phyloP scores from a whole-genome alignment of 37 sponge, comb jelly and placozoan genomes.

The Chondrilla cf. caribensis region DNA sequence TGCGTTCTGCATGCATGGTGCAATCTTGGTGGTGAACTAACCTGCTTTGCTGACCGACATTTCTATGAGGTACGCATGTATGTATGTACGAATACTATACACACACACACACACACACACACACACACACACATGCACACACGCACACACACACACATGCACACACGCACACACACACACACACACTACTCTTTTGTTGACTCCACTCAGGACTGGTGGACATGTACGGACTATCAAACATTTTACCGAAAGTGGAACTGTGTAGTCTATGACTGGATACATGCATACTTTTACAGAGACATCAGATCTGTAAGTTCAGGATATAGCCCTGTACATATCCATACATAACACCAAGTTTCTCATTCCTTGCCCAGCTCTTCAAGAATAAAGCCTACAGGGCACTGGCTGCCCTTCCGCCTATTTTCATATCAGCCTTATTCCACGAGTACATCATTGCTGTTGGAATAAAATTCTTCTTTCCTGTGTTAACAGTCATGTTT shows the following conservation, averaged over 20 bases:
- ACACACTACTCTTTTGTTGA: not conserved
- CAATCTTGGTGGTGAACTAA: slow-evolving; percentile 75
- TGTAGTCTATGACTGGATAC: slow-evolving; percentile 87
- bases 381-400: slow-evolving; percentile 39
- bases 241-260: slow-evolving; percentile 92
- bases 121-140: too few relatives aligned
- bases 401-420: slow-evolving; percentile 56
- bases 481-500: slow-evolving; percentile 61
- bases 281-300: slow-evolving; percentile 84
- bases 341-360: not conserved
- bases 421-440: slow-evolving; percentile 69
- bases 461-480: slow-evolving; percentile 60
- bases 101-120: too few relatives aligned
- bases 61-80: slow-evolving; percentile 71
- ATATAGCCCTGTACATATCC: not conserved
- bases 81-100: too few relatives aligned
- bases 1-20: slow-evolving; percentile 81
- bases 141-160: too few relatives aligned
- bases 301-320: slow-evolving; percentile 49
- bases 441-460: slow-evolving; percentile 87
- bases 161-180: too few relatives aligned
- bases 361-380: slow-evolving; percentile 36
- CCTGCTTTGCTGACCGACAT: slow-evolving; percentile 79
- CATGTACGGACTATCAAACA: slow-evolving; percentile 53
- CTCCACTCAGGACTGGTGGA: slow-evolving; percentile 86